These are phyloP conservation scores for Lontra canadensis DNA, from an alignment of 2,113 vertebrate species.

Conservation along the genomic window DNA sequence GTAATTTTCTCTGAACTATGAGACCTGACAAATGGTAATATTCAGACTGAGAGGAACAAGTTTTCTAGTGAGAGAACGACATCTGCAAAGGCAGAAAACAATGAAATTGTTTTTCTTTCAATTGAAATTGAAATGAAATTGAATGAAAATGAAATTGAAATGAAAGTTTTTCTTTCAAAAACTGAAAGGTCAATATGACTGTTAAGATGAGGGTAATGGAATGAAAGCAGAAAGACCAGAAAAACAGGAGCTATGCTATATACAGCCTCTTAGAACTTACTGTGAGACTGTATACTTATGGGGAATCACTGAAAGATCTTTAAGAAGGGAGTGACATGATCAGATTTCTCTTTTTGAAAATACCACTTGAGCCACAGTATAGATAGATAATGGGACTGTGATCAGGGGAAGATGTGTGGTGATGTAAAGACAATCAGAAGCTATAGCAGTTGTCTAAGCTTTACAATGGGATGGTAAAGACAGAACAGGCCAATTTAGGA, in stretches of 20 bases:
- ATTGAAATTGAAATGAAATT: too few relatives aligned
- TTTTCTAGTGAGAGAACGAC: neutral
- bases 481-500: neutral
- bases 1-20: neutral
- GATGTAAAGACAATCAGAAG: neutral
- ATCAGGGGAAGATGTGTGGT: neutral
- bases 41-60: neutral
- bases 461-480: neutral
- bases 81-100: neutral
- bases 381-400: neutral
- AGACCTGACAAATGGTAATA: neutral
- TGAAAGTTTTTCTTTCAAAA: neutral
- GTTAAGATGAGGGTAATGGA: neutral
- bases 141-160: too few relatives aligned
- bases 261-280: neutral
- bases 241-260: neutral
- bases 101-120: neutral
- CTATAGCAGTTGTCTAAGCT: neutral
- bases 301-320: slow-evolving; percentile 16
- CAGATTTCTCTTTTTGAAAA: slow-evolving; percentile 7
- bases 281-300: neutral
- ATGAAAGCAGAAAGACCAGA: neutral
- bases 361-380: neutral
- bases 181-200: neutral
- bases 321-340: neutral